Evolutionary conservation across 2,888 invertebrate species (phyloP), one percentile per base, ranked within the genome.

Genomic region (Dolomedes plantarius): DNA sequence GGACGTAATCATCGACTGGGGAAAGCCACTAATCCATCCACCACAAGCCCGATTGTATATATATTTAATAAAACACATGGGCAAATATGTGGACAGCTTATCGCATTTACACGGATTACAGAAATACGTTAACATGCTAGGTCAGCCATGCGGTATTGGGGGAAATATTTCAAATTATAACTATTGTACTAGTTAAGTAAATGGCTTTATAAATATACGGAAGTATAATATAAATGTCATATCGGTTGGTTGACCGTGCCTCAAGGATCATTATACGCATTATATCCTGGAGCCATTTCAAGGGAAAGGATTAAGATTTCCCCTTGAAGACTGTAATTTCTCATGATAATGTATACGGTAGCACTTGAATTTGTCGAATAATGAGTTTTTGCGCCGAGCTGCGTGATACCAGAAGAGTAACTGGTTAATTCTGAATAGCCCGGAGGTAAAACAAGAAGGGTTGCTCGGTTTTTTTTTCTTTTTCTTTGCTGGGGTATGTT

Each of bases 231-330:
- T 56, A 23, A 56, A 56, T 23, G 56, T 56, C 56, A 56, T 23
- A 56, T 56, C 56, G 23, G 19, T 56, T 56, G 23, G 13, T 46
- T 56, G 56, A 56, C 56, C 56, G 56, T 23, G 56, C 56, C 56
- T 23, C 23, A 11, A 23, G 56, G 3, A 56, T 23, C 56, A 56
- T 56, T 56, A 56, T 11, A 5, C 23, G 56, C 56, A 5, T 23
- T 56, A 23, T 23, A 1, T 56, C 56, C 56, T 56, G 23, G 19
- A 23, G 56, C 56, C 1, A 16, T 23, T 56, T 23, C 23, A 56
- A 23, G 11, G 2, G 56, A 23, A 56, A 56, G 56, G 56, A 56
- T 56, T 56, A 56, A 56, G 56, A 56, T 56, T 56, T 56, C 5
- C 5, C 56, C 5, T 23, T 23, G 56, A 56, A 56, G 23, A 56